A percentile compares a stretch with the other conserved stretches of the same genome.
phyloP scores from a whole-genome alignment of 2,888 invertebrate species.

The Eupithecia subfuscata region DNA sequence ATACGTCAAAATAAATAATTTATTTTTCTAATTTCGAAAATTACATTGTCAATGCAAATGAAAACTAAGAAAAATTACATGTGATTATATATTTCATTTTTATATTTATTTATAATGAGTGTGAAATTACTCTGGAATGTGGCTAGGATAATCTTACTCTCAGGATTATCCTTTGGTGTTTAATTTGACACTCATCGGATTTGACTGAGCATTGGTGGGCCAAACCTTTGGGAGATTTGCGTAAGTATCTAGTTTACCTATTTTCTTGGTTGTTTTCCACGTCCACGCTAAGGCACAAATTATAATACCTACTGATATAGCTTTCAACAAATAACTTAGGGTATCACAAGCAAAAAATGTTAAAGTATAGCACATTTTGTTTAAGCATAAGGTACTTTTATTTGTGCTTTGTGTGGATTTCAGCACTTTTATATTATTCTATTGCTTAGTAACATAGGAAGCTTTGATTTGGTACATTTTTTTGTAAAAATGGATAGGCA shows the following conservation, averaged over 20 bases:
- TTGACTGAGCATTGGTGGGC: not conserved
- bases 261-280: not conserved
- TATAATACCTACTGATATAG: not conserved
- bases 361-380: not conserved
- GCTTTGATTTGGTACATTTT: conserved; percentile 4
- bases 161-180: conserved; percentile 68
- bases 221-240: not conserved
- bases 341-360: not conserved
- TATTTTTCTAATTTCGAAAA: conserved; percentile 61
- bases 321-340: not conserved
- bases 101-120: conserved; percentile 56
- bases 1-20: conserved; percentile 39
- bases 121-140: conserved; percentile 76
- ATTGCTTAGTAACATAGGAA: not conserved
- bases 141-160: conserved; percentile 69
- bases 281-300: not conserved
- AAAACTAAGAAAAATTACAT: conserved; percentile 37
- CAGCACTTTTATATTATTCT: not conserved
- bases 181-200: conserved; percentile 38
- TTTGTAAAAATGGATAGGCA: not conserved
- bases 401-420: conserved; percentile 1
- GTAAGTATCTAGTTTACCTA: not conserved
- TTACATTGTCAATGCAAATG: conserved; percentile 13
- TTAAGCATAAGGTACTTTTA: not conserved
- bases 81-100: conserved; percentile 28